Conservation (phyloP, 2,888 invertebrate species). For the Rhagonycha fulva region DNA sequence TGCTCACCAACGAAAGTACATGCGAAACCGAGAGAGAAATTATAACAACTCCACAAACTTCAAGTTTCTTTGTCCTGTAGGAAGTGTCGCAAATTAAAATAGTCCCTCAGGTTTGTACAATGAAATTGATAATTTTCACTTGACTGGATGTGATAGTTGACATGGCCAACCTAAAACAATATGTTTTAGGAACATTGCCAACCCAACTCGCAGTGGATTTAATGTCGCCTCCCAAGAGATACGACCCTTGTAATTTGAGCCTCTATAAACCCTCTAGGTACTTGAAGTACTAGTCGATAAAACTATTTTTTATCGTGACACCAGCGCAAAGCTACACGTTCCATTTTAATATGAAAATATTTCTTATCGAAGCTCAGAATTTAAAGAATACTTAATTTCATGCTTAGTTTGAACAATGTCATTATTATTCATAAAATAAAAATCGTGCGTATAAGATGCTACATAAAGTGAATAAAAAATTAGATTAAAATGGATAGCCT, state of each 20-base stretch:
- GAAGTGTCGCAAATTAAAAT: background rate
- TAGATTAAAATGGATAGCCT: constrained; percentile 37
- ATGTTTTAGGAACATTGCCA: constrained; percentile 28
- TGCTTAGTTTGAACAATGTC: background rate
- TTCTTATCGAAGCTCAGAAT: background rate
- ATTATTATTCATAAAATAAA: constrained; percentile 1
- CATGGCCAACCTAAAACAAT: constrained; percentile 33
- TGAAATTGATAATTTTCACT: constrained; percentile 19
- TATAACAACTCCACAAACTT: background rate
- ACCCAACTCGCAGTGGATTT: constrained; percentile 25
- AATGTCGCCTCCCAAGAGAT: constrained; percentile 31
- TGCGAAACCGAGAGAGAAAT: background rate
- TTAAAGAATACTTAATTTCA: background rate
- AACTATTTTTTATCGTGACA: background rate
- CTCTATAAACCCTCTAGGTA: constrained; percentile 6
- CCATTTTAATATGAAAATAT: background rate
- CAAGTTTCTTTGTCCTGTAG: background rate
- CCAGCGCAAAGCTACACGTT: background rate
- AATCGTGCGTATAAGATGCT: constrained; percentile 1
- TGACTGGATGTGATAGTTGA: constrained; percentile 28
- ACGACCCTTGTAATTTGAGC: constrained; percentile 17
- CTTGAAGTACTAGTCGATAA: background rate
- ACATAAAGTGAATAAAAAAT: constrained; percentile 25
- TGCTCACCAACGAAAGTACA: background rate
- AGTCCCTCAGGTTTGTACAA: constrained; percentile 6